Evolutionary conservation across 2,113 vertebrate species (phyloP).

Genomic region (Corythornis vintsioides): DNA sequence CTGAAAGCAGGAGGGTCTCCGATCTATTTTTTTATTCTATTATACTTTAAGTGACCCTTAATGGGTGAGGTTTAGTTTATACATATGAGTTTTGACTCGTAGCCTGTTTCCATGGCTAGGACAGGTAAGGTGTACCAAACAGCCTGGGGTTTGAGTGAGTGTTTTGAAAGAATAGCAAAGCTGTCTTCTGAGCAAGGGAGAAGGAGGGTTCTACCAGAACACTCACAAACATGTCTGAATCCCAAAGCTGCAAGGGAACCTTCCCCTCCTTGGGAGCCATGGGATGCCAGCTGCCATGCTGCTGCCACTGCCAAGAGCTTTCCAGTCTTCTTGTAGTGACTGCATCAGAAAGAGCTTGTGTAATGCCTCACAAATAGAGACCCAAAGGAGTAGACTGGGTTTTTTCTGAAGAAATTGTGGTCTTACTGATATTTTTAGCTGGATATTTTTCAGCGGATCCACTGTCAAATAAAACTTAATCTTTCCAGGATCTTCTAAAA

Average conservation of each 20-base stretch:
- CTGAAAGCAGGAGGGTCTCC: background rate
- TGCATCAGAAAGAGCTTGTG: background rate
- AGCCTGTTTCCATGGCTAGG: accelerated
- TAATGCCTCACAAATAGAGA: background rate
- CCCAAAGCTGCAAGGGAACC: background rate
- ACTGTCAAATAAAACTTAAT: background rate
- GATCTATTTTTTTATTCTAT: background rate
- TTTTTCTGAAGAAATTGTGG: background rate
- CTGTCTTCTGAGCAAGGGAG: background rate
- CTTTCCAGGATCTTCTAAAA: background rate
- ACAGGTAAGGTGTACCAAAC: background rate
- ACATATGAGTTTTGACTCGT: too few species aligned
- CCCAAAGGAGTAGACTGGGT: background rate
- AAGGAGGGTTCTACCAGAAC: background rate
- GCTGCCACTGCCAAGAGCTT: background rate
- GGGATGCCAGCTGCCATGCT: background rate
- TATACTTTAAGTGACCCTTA: background rate
- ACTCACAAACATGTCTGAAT: accelerated
- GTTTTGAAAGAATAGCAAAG: background rate
- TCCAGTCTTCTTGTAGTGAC: background rate
- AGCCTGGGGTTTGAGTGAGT: accelerated
- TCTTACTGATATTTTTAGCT: background rate
- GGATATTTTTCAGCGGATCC: background rate
- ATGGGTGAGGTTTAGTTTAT: accelerated
- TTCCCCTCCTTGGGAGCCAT: background rate